Evolutionary conservation across 1,140 invertebrate species (phyloP).

Genomic region (Zaprionus inermis): DNA sequence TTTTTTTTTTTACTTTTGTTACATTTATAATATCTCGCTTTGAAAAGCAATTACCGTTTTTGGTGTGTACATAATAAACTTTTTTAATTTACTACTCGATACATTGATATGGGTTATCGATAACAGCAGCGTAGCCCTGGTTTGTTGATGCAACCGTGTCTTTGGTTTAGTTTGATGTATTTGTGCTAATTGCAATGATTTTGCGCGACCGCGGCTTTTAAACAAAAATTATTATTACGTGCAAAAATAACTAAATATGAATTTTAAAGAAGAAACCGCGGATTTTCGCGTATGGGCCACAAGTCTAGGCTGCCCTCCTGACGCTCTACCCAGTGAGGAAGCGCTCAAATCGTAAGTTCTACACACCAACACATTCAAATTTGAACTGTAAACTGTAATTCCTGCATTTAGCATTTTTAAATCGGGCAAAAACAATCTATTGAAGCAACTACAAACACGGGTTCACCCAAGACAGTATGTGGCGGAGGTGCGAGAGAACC

Average conservation of each 20-base stretch:
- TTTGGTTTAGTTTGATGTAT: background rate
- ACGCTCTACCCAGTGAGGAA: conserved; percentile 60
- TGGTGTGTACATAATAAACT: conserved; percentile 46
- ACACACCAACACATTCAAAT: background rate
- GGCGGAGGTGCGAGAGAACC: conserved; percentile 60
- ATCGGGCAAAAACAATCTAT: conserved; percentile 62
- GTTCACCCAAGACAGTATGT: conserved; percentile 64
- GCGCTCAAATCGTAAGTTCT: conserved; percentile 67
- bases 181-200: background rate
- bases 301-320: conserved; percentile 65
- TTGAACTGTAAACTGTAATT: background rate
- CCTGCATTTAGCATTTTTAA: conserved; percentile 64
- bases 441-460: conserved; percentile 60
- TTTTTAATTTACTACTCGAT: conserved; percentile 22
- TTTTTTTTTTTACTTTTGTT: background rate
- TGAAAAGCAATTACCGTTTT: conserved; percentile 16
- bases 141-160: conserved; percentile 4
- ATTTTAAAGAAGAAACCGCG: conserved; percentile 56
- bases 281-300: conserved; percentile 67
- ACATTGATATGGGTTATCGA: conserved; percentile 1
- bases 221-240: conserved; percentile 5
- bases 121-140: conserved; percentile 9
- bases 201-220: conserved; percentile 21
- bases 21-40: background rate
- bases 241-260: conserved; percentile 41